These are phyloP conservation scores for Rhabditoides inermis DNA, from an alignment of 2,888 invertebrate species.

Conservation along the genomic window DNA sequence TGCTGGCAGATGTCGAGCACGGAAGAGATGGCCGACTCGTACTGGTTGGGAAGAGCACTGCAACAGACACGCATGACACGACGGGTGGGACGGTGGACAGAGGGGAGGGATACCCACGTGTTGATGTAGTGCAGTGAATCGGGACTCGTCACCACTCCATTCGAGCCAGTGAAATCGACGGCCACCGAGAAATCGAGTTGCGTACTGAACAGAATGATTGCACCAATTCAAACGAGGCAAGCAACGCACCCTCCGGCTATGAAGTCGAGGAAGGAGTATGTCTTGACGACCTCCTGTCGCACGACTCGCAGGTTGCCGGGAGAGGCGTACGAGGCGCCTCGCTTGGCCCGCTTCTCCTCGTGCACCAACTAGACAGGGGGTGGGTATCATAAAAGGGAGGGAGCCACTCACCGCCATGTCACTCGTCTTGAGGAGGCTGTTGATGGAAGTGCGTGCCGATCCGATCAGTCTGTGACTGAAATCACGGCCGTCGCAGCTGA, in stretches of 20 bases:
- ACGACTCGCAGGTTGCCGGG: conserved; percentile 55
- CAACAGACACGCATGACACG: too few relatives aligned
- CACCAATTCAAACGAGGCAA: background rate
- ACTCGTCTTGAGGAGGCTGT: too few relatives aligned
- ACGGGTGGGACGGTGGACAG: too few relatives aligned
- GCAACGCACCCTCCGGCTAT: conserved; percentile 57
- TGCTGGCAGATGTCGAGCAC: conserved; percentile 42
- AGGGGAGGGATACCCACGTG: conserved; percentile 30
- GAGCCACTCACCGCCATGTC: too few relatives aligned
- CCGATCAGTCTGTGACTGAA: too few relatives aligned
- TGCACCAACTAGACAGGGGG: conserved; percentile 55
- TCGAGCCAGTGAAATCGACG: conserved; percentile 58
- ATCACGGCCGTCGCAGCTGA: too few relatives aligned
- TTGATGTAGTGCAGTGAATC: conserved; percentile 55
- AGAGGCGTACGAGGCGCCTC: conserved; percentile 56
- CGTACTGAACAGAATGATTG: conserved; percentile 43
- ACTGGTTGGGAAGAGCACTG: conserved; percentile 55
- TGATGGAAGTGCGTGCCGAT: too few relatives aligned
- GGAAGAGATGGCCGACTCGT: conserved; percentile 53
- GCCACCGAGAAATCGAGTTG: conserved; percentile 57
- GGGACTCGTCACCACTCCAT: conserved; percentile 54
- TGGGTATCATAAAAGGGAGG: too few relatives aligned
- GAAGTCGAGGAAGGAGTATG: conserved; percentile 60
- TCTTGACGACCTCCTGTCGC: conserved; percentile 44
- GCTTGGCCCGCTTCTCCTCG: conserved; percentile 57